Conservation (phyloP, 2,797 vertebrate genomes). For the Pipistrellus pipistrellus region DNA sequence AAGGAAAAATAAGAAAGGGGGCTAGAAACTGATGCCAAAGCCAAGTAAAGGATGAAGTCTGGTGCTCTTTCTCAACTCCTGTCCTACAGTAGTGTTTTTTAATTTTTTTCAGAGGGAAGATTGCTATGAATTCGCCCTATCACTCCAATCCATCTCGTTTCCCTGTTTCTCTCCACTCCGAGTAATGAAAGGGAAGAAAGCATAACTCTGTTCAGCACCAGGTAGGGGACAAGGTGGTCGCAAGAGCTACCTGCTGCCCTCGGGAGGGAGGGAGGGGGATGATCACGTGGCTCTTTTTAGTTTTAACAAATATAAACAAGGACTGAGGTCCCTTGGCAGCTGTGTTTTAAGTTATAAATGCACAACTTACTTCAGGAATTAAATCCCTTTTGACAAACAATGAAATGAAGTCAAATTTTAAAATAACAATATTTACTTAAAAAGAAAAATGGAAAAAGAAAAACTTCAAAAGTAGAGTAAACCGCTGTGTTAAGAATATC, state of each 20-base stretch:
- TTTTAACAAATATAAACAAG: conserved; percentile 49
- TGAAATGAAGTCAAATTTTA: conserved; percentile 76
- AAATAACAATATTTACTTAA: conserved; percentile 81
- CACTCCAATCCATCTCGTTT: not conserved
- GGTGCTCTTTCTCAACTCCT: conserved; percentile 14
- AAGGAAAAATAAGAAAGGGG: not conserved
- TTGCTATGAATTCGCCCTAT: not conserved
- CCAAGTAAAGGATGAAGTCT: not conserved
- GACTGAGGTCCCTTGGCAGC: conserved; percentile 33
- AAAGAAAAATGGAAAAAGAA: conserved; percentile 79
- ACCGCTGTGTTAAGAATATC: conserved; percentile 39
- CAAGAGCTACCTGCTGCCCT: not conserved
- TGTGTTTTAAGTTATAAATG: conserved; percentile 1
- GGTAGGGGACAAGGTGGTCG: not conserved
- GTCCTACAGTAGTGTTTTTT: conserved; percentile 8
- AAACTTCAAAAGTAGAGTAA: conserved; percentile 57
- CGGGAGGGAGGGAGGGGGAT: no score
- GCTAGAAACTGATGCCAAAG: not conserved
- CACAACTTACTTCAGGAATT: conserved; percentile 62
- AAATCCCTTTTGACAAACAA: conserved; percentile 77
- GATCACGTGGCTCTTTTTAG: not conserved
- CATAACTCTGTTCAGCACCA: not conserved
- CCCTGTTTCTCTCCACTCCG: not conserved
- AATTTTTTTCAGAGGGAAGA: conserved; percentile 39
- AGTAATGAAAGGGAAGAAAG: not conserved